Evolutionary conservation across 2,888 invertebrate genomes (phyloP).

Genomic region (Himalopsyche japonica): DNA sequence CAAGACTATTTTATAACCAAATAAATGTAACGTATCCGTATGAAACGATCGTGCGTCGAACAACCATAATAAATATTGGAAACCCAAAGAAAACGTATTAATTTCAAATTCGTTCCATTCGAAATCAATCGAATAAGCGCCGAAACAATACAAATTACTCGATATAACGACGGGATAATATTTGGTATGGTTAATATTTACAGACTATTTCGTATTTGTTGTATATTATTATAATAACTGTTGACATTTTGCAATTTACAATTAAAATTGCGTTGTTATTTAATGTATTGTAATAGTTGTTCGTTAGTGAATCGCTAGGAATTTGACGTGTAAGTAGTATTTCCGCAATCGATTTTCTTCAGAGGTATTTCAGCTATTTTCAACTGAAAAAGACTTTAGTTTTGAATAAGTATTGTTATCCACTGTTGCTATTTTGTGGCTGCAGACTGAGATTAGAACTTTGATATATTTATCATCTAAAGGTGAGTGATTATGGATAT

Average conservation of each 20-base stretch:
- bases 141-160: neutral
- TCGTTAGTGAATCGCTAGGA: neutral
- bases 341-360: neutral
- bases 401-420: neutral
- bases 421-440: neutral
- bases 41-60: neutral
- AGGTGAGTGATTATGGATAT: neutral
- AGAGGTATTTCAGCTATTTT: neutral
- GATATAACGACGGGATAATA: neutral
- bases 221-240: neutral
- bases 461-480: neutral
- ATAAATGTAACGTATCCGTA: neutral
- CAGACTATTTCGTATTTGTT: neutral
- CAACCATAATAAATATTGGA: neutral
- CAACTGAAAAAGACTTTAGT: neutral
- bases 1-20: conserved; percentile 14
- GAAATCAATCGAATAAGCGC: neutral
- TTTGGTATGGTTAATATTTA: neutral
- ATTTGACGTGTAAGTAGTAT: neutral
- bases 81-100: neutral
- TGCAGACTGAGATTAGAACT: neutral
- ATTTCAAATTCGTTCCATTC: neutral
- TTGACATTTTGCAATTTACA: neutral
- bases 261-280: neutral
- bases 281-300: neutral